Base-by-base conservation (phyloP, 2,113 vertebrate genomes). In the Chaetops frenatus region DNA sequence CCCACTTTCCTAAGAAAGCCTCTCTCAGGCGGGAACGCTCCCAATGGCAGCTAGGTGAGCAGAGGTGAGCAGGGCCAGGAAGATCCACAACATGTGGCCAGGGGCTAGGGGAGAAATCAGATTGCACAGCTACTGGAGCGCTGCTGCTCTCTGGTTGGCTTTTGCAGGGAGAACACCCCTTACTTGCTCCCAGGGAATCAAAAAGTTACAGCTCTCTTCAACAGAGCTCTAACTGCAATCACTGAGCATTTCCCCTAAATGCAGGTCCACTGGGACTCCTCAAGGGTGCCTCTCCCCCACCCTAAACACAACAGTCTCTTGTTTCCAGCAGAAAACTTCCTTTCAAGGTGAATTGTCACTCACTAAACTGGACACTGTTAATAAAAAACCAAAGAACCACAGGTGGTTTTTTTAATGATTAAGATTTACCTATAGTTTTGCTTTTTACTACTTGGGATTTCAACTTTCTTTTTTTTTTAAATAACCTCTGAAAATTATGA, bases 1-100 rank as follows among this genome's bases (percentile, higher is more conserved):
- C 15, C 9, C 31, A 5, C 23, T 17, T 76, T 40, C 53, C 70
- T 44, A 31, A 82, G 73, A 65, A 85, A 27, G 31, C 12, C 6
- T 71, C 33, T 29, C 35, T 57, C 7, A 4, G 1, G 1, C 0
- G 0, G 40, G 74, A 86, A 64, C 38, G 42, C 10, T 76, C 35
- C 15, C 23, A 15, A 60, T 1, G 2, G 22, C 71, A 29, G 1
- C n/a, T 4, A 40, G 20, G 45, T 40, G 31, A 65, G 19, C 12
- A 53, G 51, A 65, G 36, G 28, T 22, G 42, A 78, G 48, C 44
- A 35, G 31, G 27, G 53, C 28, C 1, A 3, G 61, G 36, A 89
- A 57, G 27, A 62, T 48, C 8, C 40, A 16, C 27, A 14, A 11
- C 8, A 44, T 9, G 20, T 35, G 65, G 44, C 33, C 23, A 9